phyloP scores from a whole-genome alignment of 2,888 invertebrate species.

The Lapara coniferarum region DNA sequence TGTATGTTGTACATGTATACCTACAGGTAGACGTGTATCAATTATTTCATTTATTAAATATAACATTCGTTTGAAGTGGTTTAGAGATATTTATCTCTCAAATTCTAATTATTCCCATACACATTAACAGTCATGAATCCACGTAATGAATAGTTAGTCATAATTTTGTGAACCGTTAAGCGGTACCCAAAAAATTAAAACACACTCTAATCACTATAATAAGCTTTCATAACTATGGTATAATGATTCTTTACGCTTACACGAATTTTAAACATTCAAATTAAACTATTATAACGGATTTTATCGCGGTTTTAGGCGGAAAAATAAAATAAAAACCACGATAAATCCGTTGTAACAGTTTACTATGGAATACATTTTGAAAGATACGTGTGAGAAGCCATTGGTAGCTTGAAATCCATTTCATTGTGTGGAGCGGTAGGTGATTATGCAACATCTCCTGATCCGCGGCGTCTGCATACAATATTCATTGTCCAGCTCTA shows the following conservation, averaged over 20 bases:
- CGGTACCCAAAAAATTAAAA: not conserved
- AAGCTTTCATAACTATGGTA: not conserved
- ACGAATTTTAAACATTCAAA: too few relatives aligned
- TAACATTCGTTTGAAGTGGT: too few relatives aligned
- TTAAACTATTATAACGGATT: too few relatives aligned
- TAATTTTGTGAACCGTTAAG: too few relatives aligned
- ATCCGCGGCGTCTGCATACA: slow-evolving; percentile 48
- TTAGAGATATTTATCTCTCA: not conserved
- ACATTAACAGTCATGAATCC: too few relatives aligned
- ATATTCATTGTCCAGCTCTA: slow-evolving; percentile 57
- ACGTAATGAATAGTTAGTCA: too few relatives aligned
- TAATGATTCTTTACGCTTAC: too few relatives aligned
- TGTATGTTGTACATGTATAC: not conserved
- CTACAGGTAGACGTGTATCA: not conserved
- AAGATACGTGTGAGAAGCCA: not conserved
- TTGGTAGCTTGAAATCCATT: slow-evolving; percentile 1
- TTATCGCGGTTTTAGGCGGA: too few relatives aligned
- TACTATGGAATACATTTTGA: not conserved
- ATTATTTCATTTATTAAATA: not conserved
- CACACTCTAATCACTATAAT: not conserved
- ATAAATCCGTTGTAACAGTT: too few relatives aligned
- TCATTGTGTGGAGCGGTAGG: slow-evolving; percentile 22
- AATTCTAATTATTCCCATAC: too few relatives aligned
- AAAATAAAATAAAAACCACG: too few relatives aligned
- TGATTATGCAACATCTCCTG: slow-evolving; percentile 51